Conservation (phyloP, 2,113 vertebrate genomes). For the Machaerirhynchus nigripectus region DNA sequence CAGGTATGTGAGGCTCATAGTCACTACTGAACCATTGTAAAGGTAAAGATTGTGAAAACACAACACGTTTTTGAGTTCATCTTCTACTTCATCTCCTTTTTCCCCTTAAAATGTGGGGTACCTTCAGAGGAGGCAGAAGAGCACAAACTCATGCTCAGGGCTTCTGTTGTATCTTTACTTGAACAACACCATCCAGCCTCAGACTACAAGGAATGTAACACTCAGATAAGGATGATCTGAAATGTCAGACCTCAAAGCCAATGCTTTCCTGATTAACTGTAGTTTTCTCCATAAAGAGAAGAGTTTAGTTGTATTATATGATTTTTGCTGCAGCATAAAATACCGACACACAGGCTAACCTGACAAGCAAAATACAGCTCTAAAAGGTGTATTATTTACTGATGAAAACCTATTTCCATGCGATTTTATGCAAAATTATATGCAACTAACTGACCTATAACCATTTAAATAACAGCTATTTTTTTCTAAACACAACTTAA, state of each 20-base stretch:
- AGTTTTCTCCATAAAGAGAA: neutral
- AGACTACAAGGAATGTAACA: neutral
- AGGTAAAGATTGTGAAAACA: neutral
- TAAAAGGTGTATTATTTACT: neutral
- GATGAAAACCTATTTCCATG: neutral
- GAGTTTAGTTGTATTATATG: neutral
- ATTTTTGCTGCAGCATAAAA: neutral
- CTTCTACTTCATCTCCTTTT: neutral
- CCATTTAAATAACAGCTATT: neutral
- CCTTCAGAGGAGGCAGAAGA: neutral
- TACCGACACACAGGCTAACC: neutral
- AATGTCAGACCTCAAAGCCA: neutral
- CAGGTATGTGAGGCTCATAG: neutral
- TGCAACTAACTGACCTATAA: neutral
- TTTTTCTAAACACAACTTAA: neutral
- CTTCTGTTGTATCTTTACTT: neutral
- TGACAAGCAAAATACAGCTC: neutral
- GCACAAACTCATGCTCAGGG: neutral
- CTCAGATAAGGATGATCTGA: neutral
- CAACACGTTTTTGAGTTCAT: neutral
- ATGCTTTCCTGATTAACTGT: neutral
- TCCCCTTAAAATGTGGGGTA: neutral
- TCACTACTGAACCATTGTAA: neutral
- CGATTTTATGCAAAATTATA: neutral
- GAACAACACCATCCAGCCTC: accelerated